Conservation (phyloP, 2,888 invertebrate species). For the Lasioglossum morio region DNA sequence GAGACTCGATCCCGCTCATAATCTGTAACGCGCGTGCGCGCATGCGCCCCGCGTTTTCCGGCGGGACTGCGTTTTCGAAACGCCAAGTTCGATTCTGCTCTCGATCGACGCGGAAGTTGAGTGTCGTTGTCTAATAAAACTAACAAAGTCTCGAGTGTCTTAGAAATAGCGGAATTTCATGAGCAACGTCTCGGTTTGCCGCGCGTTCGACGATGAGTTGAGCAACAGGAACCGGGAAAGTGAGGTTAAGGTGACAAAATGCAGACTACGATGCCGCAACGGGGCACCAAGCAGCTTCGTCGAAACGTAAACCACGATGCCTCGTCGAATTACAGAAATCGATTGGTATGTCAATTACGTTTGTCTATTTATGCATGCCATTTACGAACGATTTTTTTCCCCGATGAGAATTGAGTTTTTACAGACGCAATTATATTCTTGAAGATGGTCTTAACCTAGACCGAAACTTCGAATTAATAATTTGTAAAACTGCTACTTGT, state of each 20-base stretch:
- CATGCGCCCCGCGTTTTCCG: conserved; percentile 3
- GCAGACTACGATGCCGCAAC: conserved; percentile 72
- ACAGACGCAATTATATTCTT: too few species aligned
- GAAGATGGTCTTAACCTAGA: too few species aligned
- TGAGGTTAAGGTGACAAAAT: conserved; percentile 56
- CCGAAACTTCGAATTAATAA: too few species aligned
- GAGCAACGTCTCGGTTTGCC: not conserved
- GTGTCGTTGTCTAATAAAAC: not conserved
- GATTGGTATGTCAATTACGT: conserved; percentile 59
- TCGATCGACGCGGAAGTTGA: not conserved
- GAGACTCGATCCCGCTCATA: conserved; percentile 46
- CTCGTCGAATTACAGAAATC: conserved; percentile 61
- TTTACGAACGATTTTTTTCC: not conserved
- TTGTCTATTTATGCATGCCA: not conserved
- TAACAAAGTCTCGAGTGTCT: not conserved
- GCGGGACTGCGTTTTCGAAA: conserved; percentile 40
- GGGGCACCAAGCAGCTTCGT: conserved; percentile 71
- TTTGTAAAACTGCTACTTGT: too few species aligned
- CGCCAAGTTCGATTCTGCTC: conserved; percentile 15
- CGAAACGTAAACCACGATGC: conserved; percentile 56
- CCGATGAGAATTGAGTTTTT: not conserved
- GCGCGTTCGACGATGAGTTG: conserved; percentile 17
- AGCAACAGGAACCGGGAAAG: conserved; percentile 22
- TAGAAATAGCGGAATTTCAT: too few species aligned
- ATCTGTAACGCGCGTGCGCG: conserved; percentile 34